Percentiles rank a stretch among this genome's conserved stretches.
These are phyloP conservation scores for Muscidifurax raptorellus DNA, from an alignment of 1,140 invertebrate genomes.

Conservation along the genomic window DNA sequence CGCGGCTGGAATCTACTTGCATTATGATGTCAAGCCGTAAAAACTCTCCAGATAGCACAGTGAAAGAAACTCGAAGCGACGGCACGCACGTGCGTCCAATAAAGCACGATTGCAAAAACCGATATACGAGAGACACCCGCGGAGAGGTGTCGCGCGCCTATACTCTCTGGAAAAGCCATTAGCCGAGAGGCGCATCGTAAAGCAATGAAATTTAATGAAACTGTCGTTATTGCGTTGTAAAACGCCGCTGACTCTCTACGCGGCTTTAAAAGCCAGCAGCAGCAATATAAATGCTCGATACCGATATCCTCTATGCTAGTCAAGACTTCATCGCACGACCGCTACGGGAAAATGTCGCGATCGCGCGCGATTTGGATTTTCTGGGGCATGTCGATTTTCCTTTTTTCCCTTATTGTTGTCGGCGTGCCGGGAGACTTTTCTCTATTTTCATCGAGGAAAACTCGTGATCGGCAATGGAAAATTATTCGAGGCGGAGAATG, in stretches of 20 bases:
- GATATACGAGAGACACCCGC: not conserved
- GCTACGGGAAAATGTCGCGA: not conserved
- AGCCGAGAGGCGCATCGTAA: not conserved
- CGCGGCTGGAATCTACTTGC: not conserved
- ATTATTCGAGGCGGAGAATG: not conserved
- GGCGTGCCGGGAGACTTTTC: not conserved
- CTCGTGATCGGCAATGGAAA: not conserved
- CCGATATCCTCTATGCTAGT: not conserved
- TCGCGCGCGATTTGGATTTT: not conserved
- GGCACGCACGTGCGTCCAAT: slow-evolving; percentile 1
- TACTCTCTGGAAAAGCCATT: not conserved
- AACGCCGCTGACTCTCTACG: too few relatives aligned
- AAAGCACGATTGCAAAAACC: not conserved
- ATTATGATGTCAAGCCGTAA: not conserved
- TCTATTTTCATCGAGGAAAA: not conserved
- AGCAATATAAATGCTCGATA: not conserved
- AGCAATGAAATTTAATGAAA: not conserved
- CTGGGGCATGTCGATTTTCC: not conserved
- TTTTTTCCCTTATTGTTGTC: not conserved
- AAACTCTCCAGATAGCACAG: not conserved
- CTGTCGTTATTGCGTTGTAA: not conserved
- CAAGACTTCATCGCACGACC: not conserved
- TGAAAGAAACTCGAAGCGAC: not conserved
- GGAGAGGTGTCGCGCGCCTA: not conserved
- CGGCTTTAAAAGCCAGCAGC: too few relatives aligned